These are phyloP conservation scores for Hecatera dysodea DNA, from an alignment of 2,888 invertebrate genomes.

Conservation along the genomic window DNA sequence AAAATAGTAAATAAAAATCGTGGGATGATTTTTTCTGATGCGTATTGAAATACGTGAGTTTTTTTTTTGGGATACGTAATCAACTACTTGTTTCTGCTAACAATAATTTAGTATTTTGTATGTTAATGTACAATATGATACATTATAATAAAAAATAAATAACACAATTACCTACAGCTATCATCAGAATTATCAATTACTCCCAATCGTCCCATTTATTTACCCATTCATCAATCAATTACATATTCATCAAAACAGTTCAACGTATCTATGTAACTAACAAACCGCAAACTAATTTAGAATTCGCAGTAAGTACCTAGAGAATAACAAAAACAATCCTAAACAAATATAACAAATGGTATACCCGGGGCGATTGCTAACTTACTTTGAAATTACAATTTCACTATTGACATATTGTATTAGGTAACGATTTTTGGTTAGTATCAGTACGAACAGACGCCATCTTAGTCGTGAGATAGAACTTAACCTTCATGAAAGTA, in stretches of 20 bases:
- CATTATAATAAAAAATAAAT: not conserved
- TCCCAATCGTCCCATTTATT: conserved; percentile 27
- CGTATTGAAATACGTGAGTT: too few species aligned
- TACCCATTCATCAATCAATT: conserved; percentile 43
- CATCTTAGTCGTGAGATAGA: not conserved
- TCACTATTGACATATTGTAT: conserved; percentile 60
- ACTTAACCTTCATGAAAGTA: not conserved
- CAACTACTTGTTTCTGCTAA: not conserved
- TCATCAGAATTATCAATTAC: not conserved
- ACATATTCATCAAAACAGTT: conserved; percentile 38
- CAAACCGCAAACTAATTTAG: conserved; percentile 45
- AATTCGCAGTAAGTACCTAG: conserved; percentile 31
- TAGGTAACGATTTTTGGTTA: conserved; percentile 40
- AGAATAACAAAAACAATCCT: conserved; percentile 62
- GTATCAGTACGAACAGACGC: not conserved
- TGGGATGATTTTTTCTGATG: too few species aligned
- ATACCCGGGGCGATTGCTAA: conserved; percentile 32
- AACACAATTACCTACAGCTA: not conserved
- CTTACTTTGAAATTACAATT: conserved; percentile 59
- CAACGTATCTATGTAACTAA: not conserved
- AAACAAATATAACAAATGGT: conserved; percentile 62
- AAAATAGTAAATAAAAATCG: too few species aligned
- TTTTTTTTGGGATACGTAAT: too few species aligned
- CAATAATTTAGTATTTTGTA: not conserved
- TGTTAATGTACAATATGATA: not conserved